Base-by-base conservation (phyloP, 2,888 invertebrate genomes). In the Patella caerulea region DNA sequence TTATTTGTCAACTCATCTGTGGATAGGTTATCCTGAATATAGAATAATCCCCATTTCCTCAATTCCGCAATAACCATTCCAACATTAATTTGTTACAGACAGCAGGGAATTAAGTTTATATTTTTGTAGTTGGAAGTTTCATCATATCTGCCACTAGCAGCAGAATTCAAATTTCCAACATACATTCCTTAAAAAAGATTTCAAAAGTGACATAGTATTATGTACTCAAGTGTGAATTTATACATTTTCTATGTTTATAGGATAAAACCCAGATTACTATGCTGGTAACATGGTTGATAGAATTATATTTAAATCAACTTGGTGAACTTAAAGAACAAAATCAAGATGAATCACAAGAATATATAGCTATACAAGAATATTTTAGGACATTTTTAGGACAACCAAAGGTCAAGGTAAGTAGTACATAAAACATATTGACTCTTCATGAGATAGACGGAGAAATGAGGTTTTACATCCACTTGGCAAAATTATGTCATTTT, bases 251-350 rank as follows among this genome's bases (percentile, higher is more conserved):
- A 24, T 59, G 14, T 14, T 83, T 81, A 15, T 81, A 92, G 85
- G 97, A 98, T 83, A 95, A 95, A 88, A 96, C 97, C 0, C 96
- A 97, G 88, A 95, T 96, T 73, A 97, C 98, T 0, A 96, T 98
- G 94, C 93, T 99, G 59, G 96, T 98, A 0, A 94, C 98, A 76
- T 99, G 99, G 98, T 94, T 98, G 84, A 94, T 97, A 0, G 99
- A 99, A 92, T 93, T 99, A 54, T 98, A 96, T 91, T 93, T 98
- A 83, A 96, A 96, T 76, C 96, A 97, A 91, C 93, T 99, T 78
- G 97, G 97, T n/a, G 93, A 94, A 71, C 92, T 96, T 72, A 89
- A 90, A 76, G 91, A 91, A 74, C 86, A 86, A 53, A 86, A 86
- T 0, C 83, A 85, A 65, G 85, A 87, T 34, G 86, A 86, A n/a